These are phyloP conservation scores for Tinamus major DNA, from an alignment of 2,797 vertebrate species.

Conservation along the genomic window DNA sequence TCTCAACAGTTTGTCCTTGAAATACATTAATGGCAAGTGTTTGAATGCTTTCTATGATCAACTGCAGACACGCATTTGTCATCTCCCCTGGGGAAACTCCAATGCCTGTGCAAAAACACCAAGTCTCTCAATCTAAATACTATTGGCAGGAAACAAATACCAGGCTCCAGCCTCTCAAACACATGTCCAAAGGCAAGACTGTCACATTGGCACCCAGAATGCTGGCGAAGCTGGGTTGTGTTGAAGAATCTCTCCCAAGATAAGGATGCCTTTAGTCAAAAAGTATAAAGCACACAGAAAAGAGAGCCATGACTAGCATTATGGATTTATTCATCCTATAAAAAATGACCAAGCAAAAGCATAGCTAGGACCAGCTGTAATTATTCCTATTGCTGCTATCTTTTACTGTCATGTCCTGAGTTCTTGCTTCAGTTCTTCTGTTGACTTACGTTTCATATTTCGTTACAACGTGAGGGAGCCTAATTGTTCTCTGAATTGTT, in stretches of 20 bases:
- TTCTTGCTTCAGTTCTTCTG: neutral
- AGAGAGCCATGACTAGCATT: neutral
- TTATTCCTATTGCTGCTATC: neutral
- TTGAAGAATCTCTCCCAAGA: too few relatives aligned
- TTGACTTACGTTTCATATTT: neutral
- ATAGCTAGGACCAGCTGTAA: neutral
- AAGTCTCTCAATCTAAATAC: neutral
- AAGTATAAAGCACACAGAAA: neutral
- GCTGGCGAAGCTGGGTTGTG: rapidly evolving
- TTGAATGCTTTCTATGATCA: neutral
- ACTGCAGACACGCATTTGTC: neutral
- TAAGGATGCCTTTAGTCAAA: neutral
- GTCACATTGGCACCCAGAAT: rapidly evolving
- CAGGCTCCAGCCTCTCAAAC: rapidly evolving
- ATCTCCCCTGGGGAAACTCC: neutral
- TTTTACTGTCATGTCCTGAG: rapidly evolving
- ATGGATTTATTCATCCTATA: neutral
- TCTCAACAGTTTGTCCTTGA: neutral
- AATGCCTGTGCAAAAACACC: neutral
- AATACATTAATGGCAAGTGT: neutral
- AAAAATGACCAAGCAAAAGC: neutral
- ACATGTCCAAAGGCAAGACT: rapidly evolving
- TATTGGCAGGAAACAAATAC: rapidly evolving
- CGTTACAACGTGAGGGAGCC: neutral
- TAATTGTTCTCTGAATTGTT: neutral